Conservation (phyloP, 1,140 invertebrate genomes). For the Probaryconus sp. region DNA sequence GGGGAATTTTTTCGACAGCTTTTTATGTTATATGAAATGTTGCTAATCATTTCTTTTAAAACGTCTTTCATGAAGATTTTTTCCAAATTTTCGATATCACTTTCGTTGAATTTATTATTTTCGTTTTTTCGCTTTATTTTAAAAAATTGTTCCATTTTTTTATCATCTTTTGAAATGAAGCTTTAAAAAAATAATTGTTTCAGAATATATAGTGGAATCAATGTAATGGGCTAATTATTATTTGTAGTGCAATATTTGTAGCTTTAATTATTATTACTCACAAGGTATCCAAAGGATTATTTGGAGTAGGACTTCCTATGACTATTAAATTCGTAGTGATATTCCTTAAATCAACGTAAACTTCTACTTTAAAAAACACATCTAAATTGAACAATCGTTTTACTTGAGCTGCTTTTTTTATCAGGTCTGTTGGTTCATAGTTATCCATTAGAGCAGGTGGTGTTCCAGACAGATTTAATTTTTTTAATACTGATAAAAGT, state of each 20-base stretch:
- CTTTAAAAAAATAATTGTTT: slow-evolving; percentile 30
- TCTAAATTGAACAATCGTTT: slow-evolving; percentile 83
- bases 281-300: slow-evolving; percentile 80
- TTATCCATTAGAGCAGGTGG: slow-evolving; percentile 79
- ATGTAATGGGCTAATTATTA: background rate
- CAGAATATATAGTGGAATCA: too few relatives aligned
- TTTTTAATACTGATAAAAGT: slow-evolving; percentile 79
- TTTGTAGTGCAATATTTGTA: background rate
- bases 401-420: slow-evolving; percentile 81
- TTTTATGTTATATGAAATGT: slow-evolving; percentile 57
- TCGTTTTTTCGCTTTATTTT: slow-evolving; percentile 10
- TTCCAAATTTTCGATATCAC: slow-evolving; percentile 56
- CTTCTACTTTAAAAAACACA: slow-evolving; percentile 83
- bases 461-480: slow-evolving; percentile 79
- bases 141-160: slow-evolving; percentile 28
- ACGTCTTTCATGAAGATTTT: slow-evolving; percentile 73
- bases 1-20: slow-evolving; percentile 57
- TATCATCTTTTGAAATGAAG: slow-evolving; percentile 11
- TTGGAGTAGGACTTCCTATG: slow-evolving; percentile 81
- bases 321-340: slow-evolving; percentile 81
- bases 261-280: slow-evolving; percentile 20
- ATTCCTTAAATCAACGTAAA: slow-evolving; percentile 83
- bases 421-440: slow-evolving; percentile 77
- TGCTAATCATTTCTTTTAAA: slow-evolving; percentile 75
- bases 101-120: background rate